Evolutionary conservation across 2,113 vertebrate species (phyloP), one percentile per base, ranked within the genome.

Genomic region (Himantopus leucocephalus): DNA sequence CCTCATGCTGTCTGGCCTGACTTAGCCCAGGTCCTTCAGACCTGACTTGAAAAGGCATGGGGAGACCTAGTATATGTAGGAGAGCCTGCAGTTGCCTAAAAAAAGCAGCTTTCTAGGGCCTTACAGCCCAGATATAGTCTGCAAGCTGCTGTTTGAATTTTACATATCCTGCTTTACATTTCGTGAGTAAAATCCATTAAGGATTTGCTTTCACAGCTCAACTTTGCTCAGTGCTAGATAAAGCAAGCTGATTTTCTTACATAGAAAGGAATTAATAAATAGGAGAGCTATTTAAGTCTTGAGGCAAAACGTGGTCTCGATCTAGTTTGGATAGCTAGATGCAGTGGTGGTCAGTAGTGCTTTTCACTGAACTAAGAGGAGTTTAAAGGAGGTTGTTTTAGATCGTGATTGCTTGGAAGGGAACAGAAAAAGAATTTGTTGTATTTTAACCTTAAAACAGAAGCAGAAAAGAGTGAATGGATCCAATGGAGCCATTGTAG

Each of bases 271-370:
- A 67, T 52, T 35, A 64, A 62, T 71, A 12, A 45, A 6, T 58
- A 27, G 18, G 45, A 62, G 17, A 39, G 37, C 12, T 82, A 3
- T n/a, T 75, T 32, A 68, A 71, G 23, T 64, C 12, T 78, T 64
- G 23, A 24, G 52, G 16, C 1, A 2, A 86, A 72, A 35, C 0
- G 1, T 11, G 43, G 4, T 39, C 64, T 56, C 1, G 3, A 29
- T 84, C 41, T 93, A 0, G 39, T 87, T 74, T 4, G 3, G 55
- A 32, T 18, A 79, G 34, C 13, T 78, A 66, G 52, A 22, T 84
- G 41, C 10, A 22, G 0, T 53, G 68, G 27, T 53, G 2, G 22
- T 87, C 19, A 85, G 34, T 15, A 75, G 34, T 19, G 17, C 16
- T 35, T 81, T 35, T 75, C 4, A 24, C 8, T 78, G 55, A 92